A percentile compares a stretch with the other conserved stretches of the same genome.
Evolutionary conservation across 2,797 vertebrate genomes (phyloP).

Genomic region (Xenentodon cancila): DNA sequence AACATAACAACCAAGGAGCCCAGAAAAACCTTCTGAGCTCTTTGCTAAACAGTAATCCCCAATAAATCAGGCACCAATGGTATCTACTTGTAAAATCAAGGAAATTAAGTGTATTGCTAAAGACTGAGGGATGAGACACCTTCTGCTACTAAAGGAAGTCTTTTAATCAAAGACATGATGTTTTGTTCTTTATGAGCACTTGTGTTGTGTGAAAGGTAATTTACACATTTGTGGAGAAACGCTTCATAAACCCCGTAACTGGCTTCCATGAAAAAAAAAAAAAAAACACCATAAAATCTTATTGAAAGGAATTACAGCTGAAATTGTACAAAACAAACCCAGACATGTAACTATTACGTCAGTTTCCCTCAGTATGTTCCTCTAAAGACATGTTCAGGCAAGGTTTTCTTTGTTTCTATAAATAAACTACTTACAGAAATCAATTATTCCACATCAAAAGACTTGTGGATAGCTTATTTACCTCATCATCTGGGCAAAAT

Average conservation of each 20-base stretch:
- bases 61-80: constrained; percentile 14
- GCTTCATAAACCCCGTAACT: constrained; percentile 53
- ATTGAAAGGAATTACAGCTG: constrained; percentile 57
- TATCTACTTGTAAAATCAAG: constrained; percentile 28
- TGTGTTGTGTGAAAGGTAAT: constrained; percentile 27
- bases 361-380: constrained; percentile 45
- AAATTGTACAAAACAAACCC: constrained; percentile 59
- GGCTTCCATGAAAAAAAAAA: constrained; percentile 51
- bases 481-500: constrained; percentile 72
- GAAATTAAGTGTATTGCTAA: constrained; percentile 24
- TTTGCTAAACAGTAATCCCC: background rate
- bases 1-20: constrained; percentile 22
- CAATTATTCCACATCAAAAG: constrained; percentile 30
- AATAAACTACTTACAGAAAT: constrained; percentile 35
- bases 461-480: constrained; percentile 51
- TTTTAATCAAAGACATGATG: constrained; percentile 28
- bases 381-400: constrained; percentile 31
- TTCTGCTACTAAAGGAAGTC: constrained; percentile 33
- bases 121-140: constrained; percentile 48
- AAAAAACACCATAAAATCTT: constrained; percentile 61
- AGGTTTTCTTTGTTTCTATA: constrained; percentile 29
- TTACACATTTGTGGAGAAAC: constrained; percentile 47
- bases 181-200: constrained; percentile 34
- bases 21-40: constrained; percentile 15
- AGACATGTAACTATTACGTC: constrained; percentile 60